These are phyloP conservation scores for Takifugu rubripes DNA, from an alignment of 2,797 vertebrate species.

Conservation along the genomic window DNA sequence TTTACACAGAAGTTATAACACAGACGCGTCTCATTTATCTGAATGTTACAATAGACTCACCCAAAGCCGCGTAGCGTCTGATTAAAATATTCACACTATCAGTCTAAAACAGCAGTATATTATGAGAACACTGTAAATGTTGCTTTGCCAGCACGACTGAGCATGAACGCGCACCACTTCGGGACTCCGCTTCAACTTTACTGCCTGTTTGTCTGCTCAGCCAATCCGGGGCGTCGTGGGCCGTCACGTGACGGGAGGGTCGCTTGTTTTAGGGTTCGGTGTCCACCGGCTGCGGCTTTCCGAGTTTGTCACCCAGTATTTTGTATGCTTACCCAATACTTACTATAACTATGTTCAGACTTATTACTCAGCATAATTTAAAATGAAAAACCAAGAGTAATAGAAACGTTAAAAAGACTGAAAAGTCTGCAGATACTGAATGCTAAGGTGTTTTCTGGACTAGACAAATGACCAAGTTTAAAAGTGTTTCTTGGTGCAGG, in stretches of 20 bases:
- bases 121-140: too few species aligned
- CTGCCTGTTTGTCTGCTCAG: conserved; percentile 10
- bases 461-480: neutral
- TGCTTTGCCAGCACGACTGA: too few species aligned
- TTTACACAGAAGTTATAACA: too few species aligned
- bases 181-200: neutral
- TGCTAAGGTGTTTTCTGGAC: neutral
- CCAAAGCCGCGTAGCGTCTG: too few species aligned
- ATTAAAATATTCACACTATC: too few species aligned
- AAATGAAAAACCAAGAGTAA: conserved; percentile 19
- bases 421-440: conserved; percentile 3
- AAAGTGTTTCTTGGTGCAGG: neutral
- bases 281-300: conserved; percentile 3
- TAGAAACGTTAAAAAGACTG: conserved; percentile 2
- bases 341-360: too few species aligned
- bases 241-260: conserved; percentile 16
- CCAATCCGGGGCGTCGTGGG: conserved; percentile 38
- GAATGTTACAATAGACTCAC: too few species aligned
- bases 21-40: too few species aligned
- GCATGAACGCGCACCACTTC: too few species aligned
- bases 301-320: neutral
- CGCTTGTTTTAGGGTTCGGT: conserved; percentile 6
- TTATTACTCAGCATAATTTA: neutral
- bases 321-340: too few species aligned
- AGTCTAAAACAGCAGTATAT: too few species aligned